Evolutionary conservation across 1,140 invertebrate genomes (phyloP), one percentile per base, ranked within the genome.

Genomic region (Stegodyphus dumicola): DNA sequence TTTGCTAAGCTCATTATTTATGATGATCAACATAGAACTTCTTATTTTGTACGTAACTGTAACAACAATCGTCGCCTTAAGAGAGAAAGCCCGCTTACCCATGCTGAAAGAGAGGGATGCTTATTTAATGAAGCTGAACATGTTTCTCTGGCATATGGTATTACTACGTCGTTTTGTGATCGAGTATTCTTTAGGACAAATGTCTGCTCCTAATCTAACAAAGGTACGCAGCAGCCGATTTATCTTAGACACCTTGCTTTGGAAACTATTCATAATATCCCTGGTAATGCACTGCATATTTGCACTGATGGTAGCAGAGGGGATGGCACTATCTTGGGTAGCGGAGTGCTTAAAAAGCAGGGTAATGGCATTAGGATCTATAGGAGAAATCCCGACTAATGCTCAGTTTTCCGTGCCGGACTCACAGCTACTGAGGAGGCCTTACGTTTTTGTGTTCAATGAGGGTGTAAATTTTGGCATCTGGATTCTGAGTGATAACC

Each of bases 181-280:
- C 65, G 65, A 17, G 65, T 67, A 7, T 67, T 6, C 65, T 67
- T 67, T 67, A 17, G 17, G 7, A 17, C 65, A 15, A 5, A 67
- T 1, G 1, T 67, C 7, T 67, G 6, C 65, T 67, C 65, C 2
- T 67, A 67, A 2, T 5, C 65, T 18, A 67, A 67, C 65, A 67
- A 67, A 18, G 17, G 65, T n/a, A 67, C 65, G 13, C 65, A 17
- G 65, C 17, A 67, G 3, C 65, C 65, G n/a, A 7, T 15, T 15
- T 67, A 67, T 17, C 65, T 67, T 67, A 67, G 65, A 67, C 17
- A n/a, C 1, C 65, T 67, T 17, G 65, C 65, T 67, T 67, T 67
- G 1, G 65, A 67, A 18, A 18, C 7, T 67, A 67, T 67, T 67
- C 11, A 67, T 67, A 15, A 67, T 17, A 67, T 67, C 5, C 65